Evolutionary conservation across 2,113 vertebrate genomes (phyloP), one percentile per base, ranked within the genome.

Genomic region (Tupaia tana): DNA sequence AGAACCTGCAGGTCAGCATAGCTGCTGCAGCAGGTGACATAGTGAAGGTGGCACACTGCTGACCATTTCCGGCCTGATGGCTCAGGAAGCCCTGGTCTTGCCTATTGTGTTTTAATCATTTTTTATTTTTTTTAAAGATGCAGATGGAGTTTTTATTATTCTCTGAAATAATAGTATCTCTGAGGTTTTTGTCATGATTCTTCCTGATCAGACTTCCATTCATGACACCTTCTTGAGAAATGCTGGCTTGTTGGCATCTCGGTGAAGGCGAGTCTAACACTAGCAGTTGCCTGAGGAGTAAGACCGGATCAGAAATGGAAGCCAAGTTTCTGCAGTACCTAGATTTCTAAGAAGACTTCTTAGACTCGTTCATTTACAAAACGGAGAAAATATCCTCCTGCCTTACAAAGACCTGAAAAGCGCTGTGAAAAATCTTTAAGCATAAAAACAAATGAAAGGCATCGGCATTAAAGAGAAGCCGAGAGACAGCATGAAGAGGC

Each of bases 1-100:
- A 19, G 3, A 6, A 20, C 0, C 2, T 22, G 61, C 24, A 58
- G 10, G 43, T 13, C 10, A n/a, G 73, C n/a, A 24, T 19, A 89
- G 73, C 18, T 31, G 63, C 31, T 24, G 15, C 0, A 4, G 13
- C 24, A 67, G 52, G 24, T 0, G 0, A 10, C 16, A 18, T 5
- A 19, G 16, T 1, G 2, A 13, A 43, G 63, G 25, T 12, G 0
- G 4, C 15, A 3, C 11, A 27, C 15, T 5, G 1, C 7, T 0
- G 0, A 14, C 12, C 11, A 0, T 11, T 29, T 11, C 43, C 4
- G 12, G 12, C 19, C 6, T 8, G 15, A 7, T 14, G 20, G 8
- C 52, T 4, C 43, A 77, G 34, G 18, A 29, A 2, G 22, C 79
- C 27, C 31, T 3, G 24, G 11, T 61, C 15, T 31, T 5, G 1